Conservation (phyloP, 2,113 vertebrate species). For the Nothoprocta perdicaria region DNA sequence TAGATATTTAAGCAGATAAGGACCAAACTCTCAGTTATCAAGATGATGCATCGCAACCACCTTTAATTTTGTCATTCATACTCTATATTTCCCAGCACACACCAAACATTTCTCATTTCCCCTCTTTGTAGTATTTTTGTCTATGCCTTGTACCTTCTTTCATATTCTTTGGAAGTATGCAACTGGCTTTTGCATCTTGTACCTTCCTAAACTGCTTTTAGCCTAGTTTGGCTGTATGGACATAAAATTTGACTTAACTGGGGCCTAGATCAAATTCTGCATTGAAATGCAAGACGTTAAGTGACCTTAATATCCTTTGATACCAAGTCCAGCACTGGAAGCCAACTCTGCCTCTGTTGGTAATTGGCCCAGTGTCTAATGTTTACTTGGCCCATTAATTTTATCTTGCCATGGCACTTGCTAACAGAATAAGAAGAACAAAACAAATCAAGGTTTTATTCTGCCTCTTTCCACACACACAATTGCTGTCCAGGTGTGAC, state of each 20-base stretch:
- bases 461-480: background rate
- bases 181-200: background rate
- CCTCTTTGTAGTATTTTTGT: background rate
- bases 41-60: background rate
- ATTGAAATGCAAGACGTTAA: background rate
- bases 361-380: background rate
- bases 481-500: background rate
- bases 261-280: background rate
- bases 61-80: conserved; percentile 14
- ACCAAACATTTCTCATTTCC: background rate
- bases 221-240: background rate
- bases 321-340: background rate
- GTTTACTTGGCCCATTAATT: background rate
- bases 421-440: background rate
- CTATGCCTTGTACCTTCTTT: background rate
- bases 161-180: background rate
- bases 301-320: background rate
- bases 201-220: background rate
- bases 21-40: conserved; percentile 10
- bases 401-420: background rate
- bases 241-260: background rate
- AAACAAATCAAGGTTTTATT: background rate
- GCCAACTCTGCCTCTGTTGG: background rate
- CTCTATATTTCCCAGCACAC: background rate
- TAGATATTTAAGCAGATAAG: conserved; percentile 4